Base-by-base conservation (phyloP, 2,888 invertebrate genomes). In the Acleris sparsana region DNA sequence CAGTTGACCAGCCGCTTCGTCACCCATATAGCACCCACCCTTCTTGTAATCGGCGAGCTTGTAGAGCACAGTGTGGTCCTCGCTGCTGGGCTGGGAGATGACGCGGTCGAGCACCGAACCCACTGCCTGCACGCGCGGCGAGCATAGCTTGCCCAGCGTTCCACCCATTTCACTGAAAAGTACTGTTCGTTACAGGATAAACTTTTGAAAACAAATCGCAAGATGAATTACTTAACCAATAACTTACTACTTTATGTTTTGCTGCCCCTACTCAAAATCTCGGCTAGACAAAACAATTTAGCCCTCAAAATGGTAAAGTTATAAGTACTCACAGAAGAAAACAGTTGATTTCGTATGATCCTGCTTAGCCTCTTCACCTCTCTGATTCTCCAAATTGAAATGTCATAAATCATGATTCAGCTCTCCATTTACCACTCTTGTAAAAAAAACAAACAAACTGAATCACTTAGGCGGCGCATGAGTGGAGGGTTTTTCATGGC, bases 1-100 rank as follows among this genome's bases (percentile, higher is more conserved):
- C 3, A 33, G 33, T 9, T 33, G 9, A 33, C 33, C 9, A 33
- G 33, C 33, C 3, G 9, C 9, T 33, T 33, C 29, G 9, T 25
- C 9, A 0, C 2, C 33, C 33, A 33, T 33, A 33, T 9, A 33
- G 9, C 33, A 67, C 72, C 71, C 75, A 95, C 95, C 97, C 89
- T 97, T 96, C 83, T 97, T 97, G 84, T 97, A 98, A 89, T 98
- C 97, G 7, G 97, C 98, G 67, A 98, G 91, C 80, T 96, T 96
- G 84, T 98, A 98, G 0, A 98, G 92, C 25, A 97, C 94, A 73
- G 97, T 97, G 80, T 97, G 97, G 80, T 97, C 97, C 79, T 97
- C 96, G 76, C 95, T 96, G 65, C 96, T 96, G 0, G 97, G 96
- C 77, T 97, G 97, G 17, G 97, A 97, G 79, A 98, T 97, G 70